A percentile compares a stretch with the other conserved stretches of the same genome.
phyloP scores from a whole-genome alignment of 2,113 vertebrate genomes.

The Oryzias woworae region DNA sequence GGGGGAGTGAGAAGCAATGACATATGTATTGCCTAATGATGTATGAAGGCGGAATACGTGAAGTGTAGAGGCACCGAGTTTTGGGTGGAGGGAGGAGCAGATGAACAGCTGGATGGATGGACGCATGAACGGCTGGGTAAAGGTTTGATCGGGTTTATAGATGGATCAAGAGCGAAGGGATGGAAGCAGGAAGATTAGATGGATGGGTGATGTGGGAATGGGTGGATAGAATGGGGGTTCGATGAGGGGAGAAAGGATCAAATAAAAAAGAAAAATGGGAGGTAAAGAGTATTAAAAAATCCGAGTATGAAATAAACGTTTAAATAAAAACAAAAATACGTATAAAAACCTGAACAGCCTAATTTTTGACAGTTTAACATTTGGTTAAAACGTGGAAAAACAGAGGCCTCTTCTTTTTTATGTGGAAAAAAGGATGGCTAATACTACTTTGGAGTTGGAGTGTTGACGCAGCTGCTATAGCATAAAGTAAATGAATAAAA shows the following conservation, averaged over 20 bases:
- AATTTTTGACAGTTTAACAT: too few species aligned
- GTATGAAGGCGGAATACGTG: constrained; percentile 57
- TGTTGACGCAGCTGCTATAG: constrained; percentile 21
- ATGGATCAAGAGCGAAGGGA: constrained; percentile 17
- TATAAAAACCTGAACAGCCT: too few species aligned
- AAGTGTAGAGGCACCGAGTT: constrained; percentile 14
- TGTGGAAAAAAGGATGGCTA: constrained; percentile 12
- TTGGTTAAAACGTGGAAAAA: too few species aligned
- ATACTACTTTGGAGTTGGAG: constrained; percentile 2
- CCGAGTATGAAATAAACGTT: too few species aligned
- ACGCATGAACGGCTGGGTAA: constrained; percentile 18
- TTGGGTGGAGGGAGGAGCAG: constrained; percentile 23
- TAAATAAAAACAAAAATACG: too few species aligned
- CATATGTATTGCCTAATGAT: constrained; percentile 58
- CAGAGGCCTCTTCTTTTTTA: too few species aligned
- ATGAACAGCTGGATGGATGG: constrained; percentile 45
- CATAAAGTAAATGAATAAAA: not conserved
- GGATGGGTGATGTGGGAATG: constrained; percentile 18
- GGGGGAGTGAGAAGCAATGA: constrained; percentile 28
- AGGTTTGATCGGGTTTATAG: constrained; percentile 25
- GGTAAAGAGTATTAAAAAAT: too few species aligned
- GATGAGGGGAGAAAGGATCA: constrained; percentile 21
- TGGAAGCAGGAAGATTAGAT: constrained; percentile 26
- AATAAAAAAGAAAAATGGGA: constrained; percentile 18
- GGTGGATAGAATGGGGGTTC: constrained; percentile 15